phyloP scores from a whole-genome alignment of 1,140 invertebrate species.

The Magallana angulata region DNA sequence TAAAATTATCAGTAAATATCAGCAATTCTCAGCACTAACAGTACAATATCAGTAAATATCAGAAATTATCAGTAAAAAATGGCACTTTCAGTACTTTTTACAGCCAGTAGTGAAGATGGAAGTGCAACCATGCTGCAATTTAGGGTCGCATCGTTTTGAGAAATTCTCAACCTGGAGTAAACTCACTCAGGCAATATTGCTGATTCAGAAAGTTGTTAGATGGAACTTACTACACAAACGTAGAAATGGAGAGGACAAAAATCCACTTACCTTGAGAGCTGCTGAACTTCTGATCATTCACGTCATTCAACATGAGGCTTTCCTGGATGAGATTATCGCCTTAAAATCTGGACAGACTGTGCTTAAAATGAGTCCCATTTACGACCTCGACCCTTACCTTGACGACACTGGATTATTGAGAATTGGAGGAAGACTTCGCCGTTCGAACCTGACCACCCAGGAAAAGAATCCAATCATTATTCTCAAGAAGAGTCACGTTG shows the following conservation, averaged over 20 bases:
- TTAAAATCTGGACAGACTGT: not conserved
- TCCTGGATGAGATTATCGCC: not conserved
- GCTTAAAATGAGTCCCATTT: slow-evolving; percentile 9
- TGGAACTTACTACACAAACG: too few species aligned
- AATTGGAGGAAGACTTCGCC: slow-evolving; percentile 59
- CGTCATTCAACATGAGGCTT: slow-evolving; percentile 8
- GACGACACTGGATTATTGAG: slow-evolving; percentile 55
- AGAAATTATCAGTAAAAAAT: too few species aligned
- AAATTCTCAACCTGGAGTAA: not conserved
- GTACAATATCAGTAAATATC: too few species aligned
- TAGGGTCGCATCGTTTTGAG: not conserved
- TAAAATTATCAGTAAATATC: too few species aligned
- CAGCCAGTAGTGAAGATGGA: too few species aligned
- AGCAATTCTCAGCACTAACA: too few species aligned
- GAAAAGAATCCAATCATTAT: slow-evolving; percentile 60
- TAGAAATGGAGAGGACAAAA: not conserved
- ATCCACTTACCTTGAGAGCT: not conserved
- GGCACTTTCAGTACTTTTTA: too few species aligned
- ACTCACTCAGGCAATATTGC: not conserved
- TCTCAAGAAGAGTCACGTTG: slow-evolving; percentile 43
- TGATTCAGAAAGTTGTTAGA: not conserved
- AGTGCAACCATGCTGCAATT: too few species aligned
- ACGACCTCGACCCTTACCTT: slow-evolving; percentile 53
- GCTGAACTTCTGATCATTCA: slow-evolving; percentile 1
- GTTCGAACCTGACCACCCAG: not conserved